Evolutionary conservation across 1,140 invertebrate species (phyloP), one percentile per base, ranked within the genome.

Genomic region (Adoxophyes honmai): DNA sequence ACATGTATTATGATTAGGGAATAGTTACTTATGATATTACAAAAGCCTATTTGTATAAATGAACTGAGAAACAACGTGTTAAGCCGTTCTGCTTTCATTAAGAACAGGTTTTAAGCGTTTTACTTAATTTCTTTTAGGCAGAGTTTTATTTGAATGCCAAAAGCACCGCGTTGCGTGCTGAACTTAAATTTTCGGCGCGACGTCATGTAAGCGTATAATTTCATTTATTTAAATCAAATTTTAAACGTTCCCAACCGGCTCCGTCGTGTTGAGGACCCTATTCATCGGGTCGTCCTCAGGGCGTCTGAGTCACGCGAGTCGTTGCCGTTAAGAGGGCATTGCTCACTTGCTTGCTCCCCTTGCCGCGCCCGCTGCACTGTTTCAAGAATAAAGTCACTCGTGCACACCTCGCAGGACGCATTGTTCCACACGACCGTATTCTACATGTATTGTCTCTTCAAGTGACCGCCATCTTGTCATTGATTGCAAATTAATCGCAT

Each of bases 291-390:
- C 83, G 83, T 81, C 81, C 81, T 85, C 80, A 78, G 80, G 76
- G 74, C 83, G 80, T 85, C 79, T 84, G 82, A 84, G 67, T 86
- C 81, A 84, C 62, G 62, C 71, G 74, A 70, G 77, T 72, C 76
- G 73, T 76, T 72, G 75, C 81, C 79, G 81, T 88, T 78, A 86
- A 85, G 81, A 85, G 82, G 85, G 75, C 82, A 81, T 77, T 88
- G 85, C 80, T 86, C 82, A 86, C 75, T 79, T 79, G 62, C 68
- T 71, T 69, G 70, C 80, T 71, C 78, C 76, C 71, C 77, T 61
- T 75, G 65, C 59, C 62, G 58, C 60, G 67, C 62, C 61, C 69
- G 66, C 54, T 68, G 65, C 69, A 64, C 71, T 59, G 62, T 73
- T 77, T 73, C 51, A 68, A 68, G 68, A 70, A 73, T 71, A 74